Evolutionary conservation across 2,113 vertebrate genomes (phyloP), one percentile per base, ranked within the genome.

Genomic region (Sigmodon hispidus): DNA sequence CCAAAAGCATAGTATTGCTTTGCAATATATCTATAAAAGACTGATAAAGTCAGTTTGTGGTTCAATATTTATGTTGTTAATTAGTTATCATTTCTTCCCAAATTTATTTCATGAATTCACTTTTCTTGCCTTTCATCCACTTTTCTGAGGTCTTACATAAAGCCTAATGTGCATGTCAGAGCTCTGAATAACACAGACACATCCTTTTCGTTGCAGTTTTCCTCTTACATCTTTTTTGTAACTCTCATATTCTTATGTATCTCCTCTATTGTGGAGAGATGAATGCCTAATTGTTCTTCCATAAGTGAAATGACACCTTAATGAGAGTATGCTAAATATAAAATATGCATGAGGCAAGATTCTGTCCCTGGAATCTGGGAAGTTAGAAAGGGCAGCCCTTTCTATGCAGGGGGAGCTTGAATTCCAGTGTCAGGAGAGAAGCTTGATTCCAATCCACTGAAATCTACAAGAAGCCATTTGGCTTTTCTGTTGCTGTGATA

Each of bases 241-340:
- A 52, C 69, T n/a, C 59, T 80, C 0, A 34, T 90, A 17, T 55
- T 52, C 97, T 96, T 96, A 97, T 96, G 48, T 95, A 92, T 69
- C 72, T 95, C 36, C 45, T 94, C 72, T 94, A 34, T 94, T 96
- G 83, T 97, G 73, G 77, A 45, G 80, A 97, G 45, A 59, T 95
- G 93, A 77, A 95, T 97, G 90, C 9, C 63, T 97, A 96, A 97
- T 81, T 75, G 6, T 93, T 96, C 92, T 96, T 81, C 22, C 57
- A 15, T 95, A 86, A 97, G 80, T 96, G 87, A 96, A 77, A 86
- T 91, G n/a, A 7, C 93, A 79, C 90, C 3, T 75, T 96, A 95
- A 91, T 76, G 65, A 87, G 48, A 92, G 24, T 87, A 89, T 65
- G 88, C 61, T 50, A 93, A 97, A 96, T 94, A 87, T 31, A 91